These are phyloP conservation scores for Habropoda laboriosa DNA, from an alignment of 1,140 invertebrate genomes.

Conservation along the genomic window DNA sequence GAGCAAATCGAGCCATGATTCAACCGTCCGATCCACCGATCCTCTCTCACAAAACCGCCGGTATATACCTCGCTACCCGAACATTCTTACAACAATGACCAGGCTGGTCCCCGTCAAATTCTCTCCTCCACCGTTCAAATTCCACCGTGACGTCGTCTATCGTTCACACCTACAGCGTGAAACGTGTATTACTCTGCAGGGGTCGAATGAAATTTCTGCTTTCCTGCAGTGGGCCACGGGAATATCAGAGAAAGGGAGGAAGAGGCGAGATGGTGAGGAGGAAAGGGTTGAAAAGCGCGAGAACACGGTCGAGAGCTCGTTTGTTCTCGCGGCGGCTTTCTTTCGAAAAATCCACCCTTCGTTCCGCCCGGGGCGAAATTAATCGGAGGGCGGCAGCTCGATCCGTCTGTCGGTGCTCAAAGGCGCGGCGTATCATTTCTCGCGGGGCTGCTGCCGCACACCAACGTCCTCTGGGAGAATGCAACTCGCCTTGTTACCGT, in stretches of 20 bases:
- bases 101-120: no score
- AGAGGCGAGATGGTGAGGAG: background rate
- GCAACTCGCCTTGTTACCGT: background rate
- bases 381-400: constrained; percentile 39
- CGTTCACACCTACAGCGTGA: background rate
- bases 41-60: background rate
- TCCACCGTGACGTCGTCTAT: background rate
- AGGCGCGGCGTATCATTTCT: constrained; percentile 24
- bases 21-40: background rate
- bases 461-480: background rate
- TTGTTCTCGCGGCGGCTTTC: constrained; percentile 33
- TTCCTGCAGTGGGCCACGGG: background rate
- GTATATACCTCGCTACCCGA: background rate
- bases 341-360: constrained; percentile 26
- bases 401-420: constrained; percentile 31
- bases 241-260: background rate
- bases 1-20: background rate
- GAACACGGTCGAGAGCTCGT: constrained; percentile 24
- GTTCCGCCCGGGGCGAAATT: constrained; percentile 40
- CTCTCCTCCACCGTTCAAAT: background rate
- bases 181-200: background rate
- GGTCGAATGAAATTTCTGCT: background rate
- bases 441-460: background rate
- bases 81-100: background rate
- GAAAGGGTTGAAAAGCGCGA: constrained; percentile 4